Evolutionary conservation across 2,888 invertebrate genomes (phyloP).

Genomic region (Synergus japonicus): DNA sequence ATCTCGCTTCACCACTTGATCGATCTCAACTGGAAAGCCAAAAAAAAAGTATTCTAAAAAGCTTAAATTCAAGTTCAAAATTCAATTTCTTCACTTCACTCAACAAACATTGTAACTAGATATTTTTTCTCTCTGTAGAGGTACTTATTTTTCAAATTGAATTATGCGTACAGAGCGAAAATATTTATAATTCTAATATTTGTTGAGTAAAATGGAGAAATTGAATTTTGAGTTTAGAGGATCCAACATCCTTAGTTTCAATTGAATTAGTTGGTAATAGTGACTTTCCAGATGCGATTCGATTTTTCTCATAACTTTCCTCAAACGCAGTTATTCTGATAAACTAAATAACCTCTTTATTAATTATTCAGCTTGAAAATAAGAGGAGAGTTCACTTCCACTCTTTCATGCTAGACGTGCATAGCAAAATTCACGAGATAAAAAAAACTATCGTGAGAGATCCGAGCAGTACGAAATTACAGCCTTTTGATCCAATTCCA

Average conservation of each 20-base stretch:
- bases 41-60: not conserved
- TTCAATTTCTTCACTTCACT: not conserved
- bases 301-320: constrained; percentile 6
- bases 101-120: too few species aligned
- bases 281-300: constrained; percentile 31
- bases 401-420: constrained; percentile 98
- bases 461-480: constrained; percentile 79
- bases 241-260: too few species aligned
- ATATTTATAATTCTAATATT: too few species aligned
- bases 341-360: not conserved
- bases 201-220: too few species aligned
- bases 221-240: too few species aligned
- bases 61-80: not conserved
- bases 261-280: too few species aligned
- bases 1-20: constrained; percentile 51
- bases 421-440: constrained; percentile 90
- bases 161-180: too few species aligned
- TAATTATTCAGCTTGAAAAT: constrained; percentile 80
- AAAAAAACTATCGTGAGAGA: constrained; percentile 83
- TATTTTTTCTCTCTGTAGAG: too few species aligned
- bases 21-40: constrained; percentile 24
- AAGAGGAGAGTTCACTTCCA: constrained; percentile 96
- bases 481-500: constrained; percentile 95
- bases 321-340: not conserved
- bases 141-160: too few species aligned